A percentile compares a stretch with the other conserved stretches of the same genome.
Evolutionary conservation across 2,888 invertebrate species (phyloP).

Genomic region (Philhelius pedissequus): DNA sequence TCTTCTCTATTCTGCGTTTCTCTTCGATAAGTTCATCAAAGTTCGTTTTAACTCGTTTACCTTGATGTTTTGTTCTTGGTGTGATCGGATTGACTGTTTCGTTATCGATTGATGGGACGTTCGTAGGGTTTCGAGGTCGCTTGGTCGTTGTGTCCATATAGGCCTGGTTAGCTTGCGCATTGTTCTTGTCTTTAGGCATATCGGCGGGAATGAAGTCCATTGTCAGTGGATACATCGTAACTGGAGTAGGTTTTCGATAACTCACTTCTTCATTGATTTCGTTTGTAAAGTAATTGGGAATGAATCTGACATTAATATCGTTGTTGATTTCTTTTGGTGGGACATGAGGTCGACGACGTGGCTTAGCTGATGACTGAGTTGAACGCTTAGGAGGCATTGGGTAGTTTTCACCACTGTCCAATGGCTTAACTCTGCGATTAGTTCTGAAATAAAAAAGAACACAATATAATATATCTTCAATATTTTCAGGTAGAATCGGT

Average conservation of each 20-base stretch:
- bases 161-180: constrained; percentile 71
- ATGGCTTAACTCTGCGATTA: constrained; percentile 49
- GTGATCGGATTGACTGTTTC: constrained; percentile 48
- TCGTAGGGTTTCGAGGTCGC: constrained; percentile 47
- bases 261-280: constrained; percentile 29
- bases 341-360: constrained; percentile 32
- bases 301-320: constrained; percentile 40
- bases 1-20: constrained; percentile 42
- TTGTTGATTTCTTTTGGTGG: constrained; percentile 1
- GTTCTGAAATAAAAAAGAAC: constrained; percentile 51
- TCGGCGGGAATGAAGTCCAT: constrained; percentile 44
- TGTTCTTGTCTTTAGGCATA: constrained; percentile 58
- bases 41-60: constrained; percentile 28
- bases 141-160: constrained; percentile 49
- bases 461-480: constrained; percentile 10
- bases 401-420: constrained; percentile 56
- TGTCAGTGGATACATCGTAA: constrained; percentile 10
- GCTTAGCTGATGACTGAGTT: background rate
- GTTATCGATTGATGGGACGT: constrained; percentile 41
- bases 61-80: background rate
- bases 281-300: constrained; percentile 49
- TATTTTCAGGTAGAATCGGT: constrained; percentile 92
- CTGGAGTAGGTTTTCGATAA: constrained; percentile 4
- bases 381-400: constrained; percentile 23
- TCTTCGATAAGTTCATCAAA: constrained; percentile 45